Evolutionary conservation across 2,113 vertebrate genomes (phyloP).

Genomic region (Protomyctophum bolini): DNA sequence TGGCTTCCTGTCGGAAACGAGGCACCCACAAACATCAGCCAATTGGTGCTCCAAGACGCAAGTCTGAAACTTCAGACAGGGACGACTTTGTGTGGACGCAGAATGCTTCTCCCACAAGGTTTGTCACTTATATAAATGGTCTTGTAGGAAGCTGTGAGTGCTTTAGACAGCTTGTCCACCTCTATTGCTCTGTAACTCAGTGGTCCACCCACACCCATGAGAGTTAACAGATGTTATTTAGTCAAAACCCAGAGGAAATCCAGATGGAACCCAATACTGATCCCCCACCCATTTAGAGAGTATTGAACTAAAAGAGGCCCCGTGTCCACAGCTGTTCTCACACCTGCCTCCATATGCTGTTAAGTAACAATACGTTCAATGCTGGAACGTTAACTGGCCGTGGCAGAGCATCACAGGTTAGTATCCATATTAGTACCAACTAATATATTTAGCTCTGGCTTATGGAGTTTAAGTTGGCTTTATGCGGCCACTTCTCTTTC

Average conservation of each 20-base stretch:
- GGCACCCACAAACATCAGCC: slow-evolving; percentile 57
- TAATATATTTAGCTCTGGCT: not conserved
- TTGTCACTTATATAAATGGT: not conserved
- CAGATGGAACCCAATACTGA: slow-evolving; percentile 61
- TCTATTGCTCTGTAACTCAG: not conserved
- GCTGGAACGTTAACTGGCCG: not conserved
- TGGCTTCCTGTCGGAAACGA: slow-evolving; percentile 67
- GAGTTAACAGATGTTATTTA: slow-evolving; percentile 62
- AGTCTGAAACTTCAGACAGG: slow-evolving; percentile 18
- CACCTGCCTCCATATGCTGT: slow-evolving; percentile 62
- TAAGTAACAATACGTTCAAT: slow-evolving; percentile 7
- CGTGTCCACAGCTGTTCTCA: slow-evolving; percentile 64
- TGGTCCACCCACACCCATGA: slow-evolving; percentile 39
- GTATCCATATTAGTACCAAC: not conserved
- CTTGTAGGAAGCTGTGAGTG: not conserved
- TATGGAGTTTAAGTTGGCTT: not conserved
- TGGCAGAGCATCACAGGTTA: not conserved
- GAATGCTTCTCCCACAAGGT: not conserved
- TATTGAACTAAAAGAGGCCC: slow-evolving; percentile 47
- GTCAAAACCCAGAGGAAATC: slow-evolving; percentile 55
- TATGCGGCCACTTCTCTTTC: slow-evolving; percentile 17
- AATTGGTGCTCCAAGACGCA: slow-evolving; percentile 33
- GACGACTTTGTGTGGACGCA: slow-evolving; percentile 6
- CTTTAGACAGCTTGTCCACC: slow-evolving; percentile 11
- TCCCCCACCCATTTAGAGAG: slow-evolving; percentile 37